Evolutionary conservation across 92 coral and sea anemone species (phyloP), one percentile per base, ranked within the genome.

Genomic region (Epizoanthus ramosus): DNA sequence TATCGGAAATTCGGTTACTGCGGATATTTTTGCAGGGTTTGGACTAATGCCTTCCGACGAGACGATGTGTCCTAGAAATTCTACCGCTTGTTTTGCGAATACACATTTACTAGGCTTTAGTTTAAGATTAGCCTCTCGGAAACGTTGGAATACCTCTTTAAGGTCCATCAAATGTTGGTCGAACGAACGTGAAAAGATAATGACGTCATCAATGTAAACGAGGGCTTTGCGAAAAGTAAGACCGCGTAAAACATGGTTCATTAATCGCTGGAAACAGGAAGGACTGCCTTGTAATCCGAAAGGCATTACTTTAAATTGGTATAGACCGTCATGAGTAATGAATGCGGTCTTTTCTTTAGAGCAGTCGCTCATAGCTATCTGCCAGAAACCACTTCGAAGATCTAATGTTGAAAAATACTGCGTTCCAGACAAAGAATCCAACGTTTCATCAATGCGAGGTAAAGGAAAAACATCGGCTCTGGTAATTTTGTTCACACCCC

Each of bases 51-150:
- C 81, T 33, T 10, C 24, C 19, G 88, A 92, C 3, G 92, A 79
- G 17, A 92, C 90, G 7, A 92, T 56, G 80, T 92, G 93, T 7
- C 93, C 89, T n/a, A 87, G 73, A 67, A 80, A 87, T 3, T 67
- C 35, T 2, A 92, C 90, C 5, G 73, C 60, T 43, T 22, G 24
- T 60, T 85, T 79, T 1, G 83, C 89, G n/a, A 91, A 88, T 13
- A 67, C 50, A 45, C 94, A 88, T 60, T 91, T 91, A 28, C 68
- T 81, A 1, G 89, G 89, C 43, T 88, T 88, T n/a, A 91, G 83
- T 5, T 86, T 85, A 9, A 92, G 77, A 50, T 80, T 84, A 23
- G 93, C 95, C 1, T 72, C 73, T 8, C 89, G 74, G 23, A 89
- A 88, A 22, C 92, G 86, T 10, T 21, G 24, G 23, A 72, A 72